Percentiles rank a stretch among this genome's conserved stretches.
Evolutionary conservation across 1,140 invertebrate genomes (phyloP).

Genomic region (Heliconius eleuchia): DNA sequence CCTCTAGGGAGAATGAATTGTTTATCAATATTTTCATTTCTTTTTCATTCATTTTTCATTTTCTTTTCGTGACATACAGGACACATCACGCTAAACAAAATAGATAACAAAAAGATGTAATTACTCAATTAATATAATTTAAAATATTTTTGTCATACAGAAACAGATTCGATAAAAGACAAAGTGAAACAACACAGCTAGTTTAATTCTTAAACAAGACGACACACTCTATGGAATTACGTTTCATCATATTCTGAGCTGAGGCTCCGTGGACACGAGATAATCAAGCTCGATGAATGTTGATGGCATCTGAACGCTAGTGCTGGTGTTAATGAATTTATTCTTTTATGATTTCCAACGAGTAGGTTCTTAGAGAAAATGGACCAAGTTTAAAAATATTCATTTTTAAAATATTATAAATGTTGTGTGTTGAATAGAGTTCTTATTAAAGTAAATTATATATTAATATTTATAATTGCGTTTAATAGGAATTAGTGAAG

Average conservation of each 20-base stretch:
- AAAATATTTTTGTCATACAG: background rate
- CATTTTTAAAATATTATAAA: background rate
- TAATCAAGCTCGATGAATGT: slow-evolving; percentile 57
- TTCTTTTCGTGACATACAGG: no score
- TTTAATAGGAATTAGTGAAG: background rate
- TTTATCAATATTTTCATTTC: no score
- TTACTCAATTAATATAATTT: background rate
- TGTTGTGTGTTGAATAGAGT: background rate
- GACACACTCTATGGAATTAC: background rate
- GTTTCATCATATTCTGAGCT: slow-evolving; percentile 29
- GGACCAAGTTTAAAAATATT: background rate
- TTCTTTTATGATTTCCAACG: slow-evolving; percentile 6
- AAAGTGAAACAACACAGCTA: background rate
- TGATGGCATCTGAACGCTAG: slow-evolving; percentile 41
- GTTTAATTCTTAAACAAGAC: background rate
- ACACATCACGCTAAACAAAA: no score
- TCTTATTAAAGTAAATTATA: background rate
- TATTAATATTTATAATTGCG: background rate
- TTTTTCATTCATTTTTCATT: no score
- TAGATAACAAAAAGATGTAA: no score
- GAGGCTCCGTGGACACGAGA: slow-evolving; percentile 32
- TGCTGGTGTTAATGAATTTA: slow-evolving; percentile 19
- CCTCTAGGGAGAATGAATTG: no score
- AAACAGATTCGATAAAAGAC: background rate
- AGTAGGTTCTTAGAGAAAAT: background rate